phyloP scores from a whole-genome alignment of 2,797 vertebrate species.

The Danionella dracula region DNA sequence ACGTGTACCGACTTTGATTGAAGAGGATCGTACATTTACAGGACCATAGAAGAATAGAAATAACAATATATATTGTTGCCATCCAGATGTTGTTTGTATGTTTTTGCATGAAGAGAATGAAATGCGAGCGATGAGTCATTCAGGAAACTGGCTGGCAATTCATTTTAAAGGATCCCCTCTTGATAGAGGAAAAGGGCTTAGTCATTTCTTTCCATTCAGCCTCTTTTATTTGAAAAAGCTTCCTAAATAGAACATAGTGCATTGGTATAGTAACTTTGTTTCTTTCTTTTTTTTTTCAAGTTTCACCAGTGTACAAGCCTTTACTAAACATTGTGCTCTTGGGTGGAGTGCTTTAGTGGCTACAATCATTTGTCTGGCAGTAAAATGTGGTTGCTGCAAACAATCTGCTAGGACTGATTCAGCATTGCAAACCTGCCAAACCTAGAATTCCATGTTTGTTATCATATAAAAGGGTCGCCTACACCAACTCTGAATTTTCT shows the following conservation, averaged over 20 bases:
- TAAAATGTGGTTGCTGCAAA: neutral
- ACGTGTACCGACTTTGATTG: too few species aligned
- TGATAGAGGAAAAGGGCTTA: neutral
- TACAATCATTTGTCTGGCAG: neutral
- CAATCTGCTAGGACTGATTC: neutral
- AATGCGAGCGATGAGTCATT: constrained; percentile 57
- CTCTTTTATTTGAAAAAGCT: neutral
- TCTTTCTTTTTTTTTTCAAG: too few species aligned
- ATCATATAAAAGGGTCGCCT: neutral
- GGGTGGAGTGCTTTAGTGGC: neutral
- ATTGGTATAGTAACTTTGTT: too few species aligned
- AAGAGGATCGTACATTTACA: too few species aligned
- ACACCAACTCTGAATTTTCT: neutral
- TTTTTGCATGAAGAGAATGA: constrained; percentile 14
- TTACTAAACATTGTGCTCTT: neutral
- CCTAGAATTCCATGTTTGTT: neutral
- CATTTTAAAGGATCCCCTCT: neutral
- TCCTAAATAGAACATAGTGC: too few species aligned
- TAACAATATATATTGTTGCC: too few species aligned
- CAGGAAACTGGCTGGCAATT: constrained; percentile 36
- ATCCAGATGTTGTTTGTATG: constrained; percentile 5
- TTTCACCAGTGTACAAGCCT: neutral
- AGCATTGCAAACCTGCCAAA: neutral
- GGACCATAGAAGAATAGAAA: too few species aligned
- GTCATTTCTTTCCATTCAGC: neutral